These are phyloP conservation scores for Etheostoma cragini DNA, from an alignment of 2,113 vertebrate species.

Conservation along the genomic window DNA sequence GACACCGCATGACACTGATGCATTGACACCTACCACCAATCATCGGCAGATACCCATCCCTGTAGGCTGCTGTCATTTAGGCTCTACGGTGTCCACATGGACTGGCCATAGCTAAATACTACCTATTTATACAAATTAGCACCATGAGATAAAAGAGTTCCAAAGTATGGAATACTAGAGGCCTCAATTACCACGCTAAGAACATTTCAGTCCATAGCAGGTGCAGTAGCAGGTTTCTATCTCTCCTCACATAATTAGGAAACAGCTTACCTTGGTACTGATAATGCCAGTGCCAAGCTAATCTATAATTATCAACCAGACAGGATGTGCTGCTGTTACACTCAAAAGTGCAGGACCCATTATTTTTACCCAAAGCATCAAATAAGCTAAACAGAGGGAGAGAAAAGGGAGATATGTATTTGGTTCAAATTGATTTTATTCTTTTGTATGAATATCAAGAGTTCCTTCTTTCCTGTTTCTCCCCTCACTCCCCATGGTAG, in stretches of 20 bases:
- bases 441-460: conserved; percentile 82
- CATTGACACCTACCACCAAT: not conserved
- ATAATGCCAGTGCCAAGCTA: conserved; percentile 68
- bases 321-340: conserved; percentile 45
- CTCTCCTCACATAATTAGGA: conserved; percentile 67
- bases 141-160: conserved; percentile 16
- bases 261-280: conserved; percentile 65
- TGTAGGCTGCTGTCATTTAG: not conserved
- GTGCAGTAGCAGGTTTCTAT: conserved; percentile 39
- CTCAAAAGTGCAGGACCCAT: conserved; percentile 56
- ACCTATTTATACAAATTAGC: conserved; percentile 1
- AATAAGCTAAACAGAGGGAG: conserved; percentile 58
- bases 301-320: conserved; percentile 76
- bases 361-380: conserved; percentile 61
- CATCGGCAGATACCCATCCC: not conserved
- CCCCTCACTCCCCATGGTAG: conserved; percentile 63
- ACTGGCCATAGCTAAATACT: not conserved
- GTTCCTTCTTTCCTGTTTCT: conserved; percentile 67
- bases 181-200: conserved; percentile 26
- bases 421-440: conserved; percentile 81
- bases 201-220: conserved; percentile 20
- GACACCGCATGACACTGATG: not conserved
- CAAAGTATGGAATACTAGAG: conserved; percentile 3
- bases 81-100: not conserved
- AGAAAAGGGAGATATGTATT: conserved; percentile 63